A percentile compares a stretch with the other conserved stretches of the same genome.
These are phyloP conservation scores for Galeruca laticollis DNA, from an alignment of 2,888 invertebrate genomes.

Conservation along the genomic window DNA sequence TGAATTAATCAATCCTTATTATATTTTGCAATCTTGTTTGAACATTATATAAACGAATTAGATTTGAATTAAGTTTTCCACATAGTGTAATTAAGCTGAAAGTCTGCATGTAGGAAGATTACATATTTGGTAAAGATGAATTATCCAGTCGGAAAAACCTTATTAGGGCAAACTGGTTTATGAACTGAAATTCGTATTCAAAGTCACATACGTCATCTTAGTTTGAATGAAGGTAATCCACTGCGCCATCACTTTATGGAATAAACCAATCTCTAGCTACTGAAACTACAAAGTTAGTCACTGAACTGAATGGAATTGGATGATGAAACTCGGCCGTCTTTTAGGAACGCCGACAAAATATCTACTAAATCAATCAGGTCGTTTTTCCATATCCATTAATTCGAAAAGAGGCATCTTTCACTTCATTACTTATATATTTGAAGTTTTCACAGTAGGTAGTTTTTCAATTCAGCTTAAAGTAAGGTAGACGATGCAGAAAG, in stretches of 20 bases:
- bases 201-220: conserved; percentile 54
- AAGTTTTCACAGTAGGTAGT: no score
- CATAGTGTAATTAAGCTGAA: conserved; percentile 31
- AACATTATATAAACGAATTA: neutral
- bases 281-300: conserved; percentile 53
- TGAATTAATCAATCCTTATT: no score
- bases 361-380: conserved; percentile 23
- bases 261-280: conserved; percentile 42
- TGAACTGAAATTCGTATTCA: conserved; percentile 54
- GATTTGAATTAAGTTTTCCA: conserved; percentile 18
- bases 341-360: conserved; percentile 21
- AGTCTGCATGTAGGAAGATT: conserved; percentile 38
- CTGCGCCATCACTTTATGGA: conserved; percentile 58
- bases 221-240: conserved; percentile 60
- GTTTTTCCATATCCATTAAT: conserved; percentile 26
- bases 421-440: neutral
- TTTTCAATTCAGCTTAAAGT: no score
- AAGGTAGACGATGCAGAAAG: no score
- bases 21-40: no score
- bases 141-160: conserved; percentile 50
- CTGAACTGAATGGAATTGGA: conserved; percentile 53
- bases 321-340: conserved; percentile 44
- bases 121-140: conserved; percentile 44
- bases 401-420: conserved; percentile 10
- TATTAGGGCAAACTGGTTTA: conserved; percentile 51